Evolutionary conservation across 2,797 vertebrate species (phyloP).

Genomic region (Monodelphis domestica): DNA sequence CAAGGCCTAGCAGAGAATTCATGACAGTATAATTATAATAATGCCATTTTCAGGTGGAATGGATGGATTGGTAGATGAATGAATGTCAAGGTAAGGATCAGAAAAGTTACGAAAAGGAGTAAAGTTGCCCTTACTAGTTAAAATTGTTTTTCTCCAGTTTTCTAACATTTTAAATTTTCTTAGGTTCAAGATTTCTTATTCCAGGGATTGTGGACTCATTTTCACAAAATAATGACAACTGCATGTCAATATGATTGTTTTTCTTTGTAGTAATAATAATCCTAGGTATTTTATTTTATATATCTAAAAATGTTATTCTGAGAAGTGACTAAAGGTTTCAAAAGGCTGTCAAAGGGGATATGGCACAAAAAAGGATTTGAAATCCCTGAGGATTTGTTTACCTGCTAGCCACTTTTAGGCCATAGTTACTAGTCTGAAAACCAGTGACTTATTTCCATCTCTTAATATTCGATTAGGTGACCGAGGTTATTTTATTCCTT

Average conservation of each 20-base stretch:
- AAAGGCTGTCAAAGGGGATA: not conserved
- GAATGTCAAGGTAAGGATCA: not conserved
- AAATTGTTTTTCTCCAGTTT: not conserved
- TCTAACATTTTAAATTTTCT: not conserved
- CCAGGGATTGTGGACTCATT: not conserved
- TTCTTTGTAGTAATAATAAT: not conserved
- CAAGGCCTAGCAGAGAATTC: not conserved
- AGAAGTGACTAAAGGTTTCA: not conserved
- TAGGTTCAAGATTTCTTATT: not conserved
- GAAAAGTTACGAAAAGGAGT: not conserved
- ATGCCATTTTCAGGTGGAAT: not conserved
- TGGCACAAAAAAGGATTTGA: not conserved
- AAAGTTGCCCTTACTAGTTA: not conserved
- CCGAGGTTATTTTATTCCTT: not conserved
- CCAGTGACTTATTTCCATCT: not conserved
- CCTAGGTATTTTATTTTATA: not conserved
- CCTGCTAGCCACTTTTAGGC: not conserved
- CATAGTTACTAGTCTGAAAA: not conserved
- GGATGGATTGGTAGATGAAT: not conserved
- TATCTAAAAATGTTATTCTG: not conserved
- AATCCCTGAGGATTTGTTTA: no score
- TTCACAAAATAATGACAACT: not conserved
- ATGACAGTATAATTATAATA: not conserved
- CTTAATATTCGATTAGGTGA: not conserved
- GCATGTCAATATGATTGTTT: not conserved